A percentile compares a stretch with the other conserved stretches of the same genome.
Evolutionary conservation across 2,888 invertebrate species (phyloP).

Genomic region (Minunthozetes semirufus): DNA sequence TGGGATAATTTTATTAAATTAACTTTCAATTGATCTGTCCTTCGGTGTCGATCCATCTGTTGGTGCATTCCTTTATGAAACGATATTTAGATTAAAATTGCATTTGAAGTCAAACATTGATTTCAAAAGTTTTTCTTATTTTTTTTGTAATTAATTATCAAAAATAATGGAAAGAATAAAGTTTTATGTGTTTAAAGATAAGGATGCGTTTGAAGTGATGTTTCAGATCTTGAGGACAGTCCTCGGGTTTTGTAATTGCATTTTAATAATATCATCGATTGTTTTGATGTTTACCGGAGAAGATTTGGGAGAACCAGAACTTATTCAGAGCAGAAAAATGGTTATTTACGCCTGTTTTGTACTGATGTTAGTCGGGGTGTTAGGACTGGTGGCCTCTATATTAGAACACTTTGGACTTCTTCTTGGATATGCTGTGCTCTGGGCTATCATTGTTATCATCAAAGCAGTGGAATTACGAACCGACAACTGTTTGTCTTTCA

Average conservation of each 20-base stretch:
- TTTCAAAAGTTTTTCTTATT: not conserved
- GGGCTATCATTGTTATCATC: not conserved
- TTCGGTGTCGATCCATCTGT: not conserved
- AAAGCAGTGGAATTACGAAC: slow-evolving; percentile 14
- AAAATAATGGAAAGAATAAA: not conserved
- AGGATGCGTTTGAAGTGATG: not conserved
- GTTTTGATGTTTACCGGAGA: slow-evolving; percentile 15
- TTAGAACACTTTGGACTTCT: not conserved
- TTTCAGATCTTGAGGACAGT: not conserved
- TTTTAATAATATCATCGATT: slow-evolving; percentile 1
- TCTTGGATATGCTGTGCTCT: not conserved
- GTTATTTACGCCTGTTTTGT: not conserved
- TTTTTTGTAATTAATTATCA: not conserved
- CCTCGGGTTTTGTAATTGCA: not conserved
- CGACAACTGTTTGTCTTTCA: slow-evolving; percentile 15
- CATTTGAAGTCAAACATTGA: not conserved
- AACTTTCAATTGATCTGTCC: not conserved
- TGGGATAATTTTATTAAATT: not conserved
- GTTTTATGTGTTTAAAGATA: not conserved
- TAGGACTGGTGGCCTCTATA: not conserved
- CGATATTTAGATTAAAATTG: not conserved
- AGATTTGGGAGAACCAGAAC: slow-evolving; percentile 11
- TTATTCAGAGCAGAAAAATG: not conserved
- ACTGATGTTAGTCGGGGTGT: not conserved
- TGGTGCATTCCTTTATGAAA: not conserved